Evolutionary conservation across 37 sponge, comb jelly and placozoan species (phyloP).

Genomic region (Petrosia ficiformis): DNA sequence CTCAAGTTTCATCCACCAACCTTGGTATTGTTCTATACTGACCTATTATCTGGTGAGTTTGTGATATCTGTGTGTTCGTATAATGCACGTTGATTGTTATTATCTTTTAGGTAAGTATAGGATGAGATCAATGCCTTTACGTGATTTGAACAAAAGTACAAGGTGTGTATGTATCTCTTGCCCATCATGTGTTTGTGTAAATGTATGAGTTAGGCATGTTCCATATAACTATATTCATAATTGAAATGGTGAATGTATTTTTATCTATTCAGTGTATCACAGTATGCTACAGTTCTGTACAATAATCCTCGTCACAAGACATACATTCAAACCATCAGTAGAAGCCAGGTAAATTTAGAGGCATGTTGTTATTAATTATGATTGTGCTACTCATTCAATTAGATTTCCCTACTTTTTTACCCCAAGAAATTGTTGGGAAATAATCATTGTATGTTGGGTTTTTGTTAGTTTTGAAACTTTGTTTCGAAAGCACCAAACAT

Average conservation of each 20-base stretch:
- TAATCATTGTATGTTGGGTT: too few species aligned
- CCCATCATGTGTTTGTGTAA: too few species aligned
- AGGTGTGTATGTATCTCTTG: too few species aligned
- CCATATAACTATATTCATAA: too few species aligned
- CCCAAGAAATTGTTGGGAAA: too few species aligned
- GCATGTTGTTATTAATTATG: too few species aligned
- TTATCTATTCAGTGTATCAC: neutral
- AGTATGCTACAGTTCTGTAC: neutral
- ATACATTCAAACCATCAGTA: neutral
- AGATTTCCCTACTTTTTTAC: too few species aligned
- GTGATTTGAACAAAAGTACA: conserved; percentile 17
- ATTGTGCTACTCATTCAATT: too few species aligned
- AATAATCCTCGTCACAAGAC: neutral
- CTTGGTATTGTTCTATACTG: conserved; percentile 46
- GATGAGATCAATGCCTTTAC: conserved; percentile 47
- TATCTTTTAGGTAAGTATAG: conserved; percentile 33
- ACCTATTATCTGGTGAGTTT: conserved; percentile 34
- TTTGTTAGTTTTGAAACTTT: too few species aligned
- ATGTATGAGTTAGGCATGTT: too few species aligned
- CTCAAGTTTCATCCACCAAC: conserved; percentile 43
- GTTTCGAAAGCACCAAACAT: too few species aligned
- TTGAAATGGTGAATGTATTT: neutral
- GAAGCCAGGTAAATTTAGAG: conserved; percentile 19
- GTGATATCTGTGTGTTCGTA: too few species aligned
- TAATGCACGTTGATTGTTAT: neutral